These are phyloP conservation scores for Hippolais icterina DNA, from an alignment of 2,113 vertebrate genomes.

Conservation along the genomic window DNA sequence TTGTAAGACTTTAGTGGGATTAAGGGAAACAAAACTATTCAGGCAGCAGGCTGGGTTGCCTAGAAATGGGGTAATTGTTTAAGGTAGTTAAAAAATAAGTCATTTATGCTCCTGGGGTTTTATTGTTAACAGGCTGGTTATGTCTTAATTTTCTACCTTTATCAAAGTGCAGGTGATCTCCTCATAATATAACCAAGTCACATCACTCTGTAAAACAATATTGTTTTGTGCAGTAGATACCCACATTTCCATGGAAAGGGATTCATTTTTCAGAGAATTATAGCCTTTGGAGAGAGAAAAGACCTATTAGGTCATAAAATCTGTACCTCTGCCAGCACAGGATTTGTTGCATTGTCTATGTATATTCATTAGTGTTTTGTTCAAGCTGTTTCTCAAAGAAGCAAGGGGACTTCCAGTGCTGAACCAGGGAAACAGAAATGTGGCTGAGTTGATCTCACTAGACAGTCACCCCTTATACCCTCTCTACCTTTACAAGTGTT, in stretches of 20 bases:
- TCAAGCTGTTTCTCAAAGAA: conserved; percentile 27
- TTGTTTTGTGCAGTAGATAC: neutral
- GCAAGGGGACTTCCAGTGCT: conserved; percentile 5
- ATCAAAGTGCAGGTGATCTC: neutral
- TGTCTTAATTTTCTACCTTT: neutral
- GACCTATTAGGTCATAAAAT: conserved; percentile 61
- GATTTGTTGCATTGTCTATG: conserved; percentile 33
- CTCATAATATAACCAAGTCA: neutral
- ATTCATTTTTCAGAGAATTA: conserved; percentile 10
- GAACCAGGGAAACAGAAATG: neutral
- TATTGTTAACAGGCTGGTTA: neutral
- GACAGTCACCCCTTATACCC: neutral
- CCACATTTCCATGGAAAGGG: neutral
- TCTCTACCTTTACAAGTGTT: neutral
- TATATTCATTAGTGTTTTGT: conserved; percentile 63
- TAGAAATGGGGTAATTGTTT: conserved; percentile 25
- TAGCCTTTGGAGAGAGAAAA: conserved; percentile 31
- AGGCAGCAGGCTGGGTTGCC: neutral
- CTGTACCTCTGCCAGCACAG: conserved; percentile 39
- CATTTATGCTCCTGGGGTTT: neutral
- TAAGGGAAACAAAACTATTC: conserved; percentile 4
- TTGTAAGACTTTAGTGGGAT: conserved; percentile 12
- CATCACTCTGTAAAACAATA: neutral
- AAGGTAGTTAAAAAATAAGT: neutral
- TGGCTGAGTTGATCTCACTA: neutral